phyloP scores from a whole-genome alignment of 2,888 invertebrate genomes.

The Pachliopta kotzebuea region DNA sequence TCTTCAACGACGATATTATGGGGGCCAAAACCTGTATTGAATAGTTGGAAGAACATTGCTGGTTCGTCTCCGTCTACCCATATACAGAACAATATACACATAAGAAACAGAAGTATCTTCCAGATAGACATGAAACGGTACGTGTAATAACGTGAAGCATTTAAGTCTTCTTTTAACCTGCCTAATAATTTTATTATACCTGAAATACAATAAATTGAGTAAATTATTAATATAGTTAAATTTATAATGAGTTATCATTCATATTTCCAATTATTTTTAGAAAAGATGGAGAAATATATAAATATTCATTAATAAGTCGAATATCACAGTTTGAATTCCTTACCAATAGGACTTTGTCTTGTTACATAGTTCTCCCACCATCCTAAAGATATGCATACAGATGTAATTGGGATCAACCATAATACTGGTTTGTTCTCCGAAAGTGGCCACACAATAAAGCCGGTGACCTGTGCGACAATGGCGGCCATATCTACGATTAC shows the following conservation, averaged over 20 bases:
- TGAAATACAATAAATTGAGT: conserved; percentile 46
- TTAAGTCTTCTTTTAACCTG: conserved; percentile 89
- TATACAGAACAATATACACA: conserved; percentile 86
- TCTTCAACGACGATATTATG: conserved; percentile 90
- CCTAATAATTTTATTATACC: conserved; percentile 87
- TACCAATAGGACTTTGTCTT: conserved; percentile 90
- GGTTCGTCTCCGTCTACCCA: conserved; percentile 89
- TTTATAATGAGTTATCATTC: too few species aligned
- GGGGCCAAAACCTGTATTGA: conserved; percentile 86
- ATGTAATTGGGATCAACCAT: conserved; percentile 92
- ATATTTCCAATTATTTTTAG: too few species aligned
- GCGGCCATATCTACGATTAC: conserved; percentile 92
- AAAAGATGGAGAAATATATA: too few species aligned
- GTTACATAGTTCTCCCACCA: conserved; percentile 99
- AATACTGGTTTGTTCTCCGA: conserved; percentile 87
- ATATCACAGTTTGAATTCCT: conserved; percentile 32
- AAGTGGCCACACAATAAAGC: conserved; percentile 95
- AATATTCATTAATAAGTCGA: too few species aligned
- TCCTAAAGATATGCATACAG: conserved; percentile 92
- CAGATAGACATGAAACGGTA: conserved; percentile 95
- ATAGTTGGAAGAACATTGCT: conserved; percentile 87
- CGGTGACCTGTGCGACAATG: conserved; percentile 93
- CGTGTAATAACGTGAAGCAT: conserved; percentile 91
- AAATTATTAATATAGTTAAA: neutral
- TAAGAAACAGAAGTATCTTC: conserved; percentile 92